These are phyloP conservation scores for Halcyon senegalensis DNA, from an alignment of 2,113 vertebrate genomes.

Conservation along the genomic window DNA sequence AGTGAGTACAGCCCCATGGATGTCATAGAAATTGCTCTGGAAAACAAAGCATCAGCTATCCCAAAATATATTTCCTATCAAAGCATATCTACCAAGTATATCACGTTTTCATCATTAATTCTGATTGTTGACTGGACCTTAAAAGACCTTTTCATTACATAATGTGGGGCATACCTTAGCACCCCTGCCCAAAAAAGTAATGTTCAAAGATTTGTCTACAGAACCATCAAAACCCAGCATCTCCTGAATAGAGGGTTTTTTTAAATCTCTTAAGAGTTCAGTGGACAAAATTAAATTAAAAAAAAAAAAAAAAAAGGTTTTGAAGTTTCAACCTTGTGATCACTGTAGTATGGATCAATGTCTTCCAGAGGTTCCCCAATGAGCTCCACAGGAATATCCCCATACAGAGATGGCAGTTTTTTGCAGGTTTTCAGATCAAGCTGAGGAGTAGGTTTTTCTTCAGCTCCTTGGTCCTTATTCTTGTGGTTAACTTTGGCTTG, in stretches of 20 bases:
- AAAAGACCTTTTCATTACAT: background rate
- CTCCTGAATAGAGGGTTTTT: background rate
- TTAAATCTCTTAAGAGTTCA: background rate
- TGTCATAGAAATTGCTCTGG: background rate
- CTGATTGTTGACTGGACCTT: background rate
- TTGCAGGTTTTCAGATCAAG: slow-evolving; percentile 88
- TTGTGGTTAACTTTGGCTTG: background rate
- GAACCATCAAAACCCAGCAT: background rate
- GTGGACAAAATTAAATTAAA: background rate
- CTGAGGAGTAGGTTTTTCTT: slow-evolving; percentile 76
- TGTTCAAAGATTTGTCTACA: background rate
- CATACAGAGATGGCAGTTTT: slow-evolving; percentile 88
- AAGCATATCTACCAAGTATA: background rate
- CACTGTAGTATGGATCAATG: slow-evolving; percentile 92
- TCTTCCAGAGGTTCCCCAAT: slow-evolving; percentile 92
- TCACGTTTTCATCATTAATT: background rate
- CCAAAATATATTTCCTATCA: background rate
- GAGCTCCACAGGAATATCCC: slow-evolving; percentile 86
- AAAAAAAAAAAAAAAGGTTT: background rate
- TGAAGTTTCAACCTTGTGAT: slow-evolving; percentile 82
- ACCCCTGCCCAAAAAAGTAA: background rate
- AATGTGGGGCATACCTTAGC: background rate
- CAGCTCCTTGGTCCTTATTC: slow-evolving; percentile 49
- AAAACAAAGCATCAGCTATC: background rate
- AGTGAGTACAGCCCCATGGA: background rate